These are phyloP conservation scores for Poeciliopsis paucimaculata DNA, from an alignment of 2,797 vertebrate species.

Conservation along the genomic window DNA sequence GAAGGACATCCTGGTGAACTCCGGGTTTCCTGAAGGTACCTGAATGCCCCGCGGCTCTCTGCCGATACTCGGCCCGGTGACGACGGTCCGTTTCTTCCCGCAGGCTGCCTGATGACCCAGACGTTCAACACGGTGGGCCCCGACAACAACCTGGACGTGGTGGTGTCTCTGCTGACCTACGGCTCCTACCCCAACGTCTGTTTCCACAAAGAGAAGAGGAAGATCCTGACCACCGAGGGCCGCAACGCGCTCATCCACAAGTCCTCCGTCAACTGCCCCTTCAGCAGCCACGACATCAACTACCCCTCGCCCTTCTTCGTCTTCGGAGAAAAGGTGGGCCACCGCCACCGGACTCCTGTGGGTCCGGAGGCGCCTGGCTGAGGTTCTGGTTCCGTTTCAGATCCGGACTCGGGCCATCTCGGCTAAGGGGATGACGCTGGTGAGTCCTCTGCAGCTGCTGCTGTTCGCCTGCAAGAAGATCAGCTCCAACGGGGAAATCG, in stretches of 20 bases:
- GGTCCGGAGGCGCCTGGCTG: background rate
- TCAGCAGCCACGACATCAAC: conserved; percentile 91
- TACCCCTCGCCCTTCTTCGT: conserved; percentile 96
- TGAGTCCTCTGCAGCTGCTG: conserved; percentile 92
- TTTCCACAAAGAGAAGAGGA: conserved; percentile 97
- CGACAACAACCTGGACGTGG: conserved; percentile 94
- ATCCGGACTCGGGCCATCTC: conserved; percentile 82
- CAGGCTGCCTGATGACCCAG: conserved; percentile 92
- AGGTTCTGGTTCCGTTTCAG: conserved; percentile 43
- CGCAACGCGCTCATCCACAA: conserved; percentile 97
- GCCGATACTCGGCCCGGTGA: background rate
- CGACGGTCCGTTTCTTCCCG: background rate
- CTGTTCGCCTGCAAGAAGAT: conserved; percentile 94
- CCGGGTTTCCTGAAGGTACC: conserved; percentile 95
- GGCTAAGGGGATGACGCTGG: conserved; percentile 96
- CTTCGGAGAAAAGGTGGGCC: conserved; percentile 92
- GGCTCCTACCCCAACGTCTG: conserved; percentile 96
- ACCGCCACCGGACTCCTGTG: background rate
- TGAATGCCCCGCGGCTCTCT: background rate
- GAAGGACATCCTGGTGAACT: conserved; percentile 92
- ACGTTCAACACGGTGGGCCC: conserved; percentile 89
- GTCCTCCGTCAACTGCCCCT: conserved; percentile 96
- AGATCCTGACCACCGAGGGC: conserved; percentile 95
- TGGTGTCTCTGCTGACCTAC: conserved; percentile 92
- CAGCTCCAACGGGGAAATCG: conserved; percentile 84